These are phyloP conservation scores for Drosophila greeni DNA, from an alignment of 2,888 invertebrate genomes.

Conservation along the genomic window DNA sequence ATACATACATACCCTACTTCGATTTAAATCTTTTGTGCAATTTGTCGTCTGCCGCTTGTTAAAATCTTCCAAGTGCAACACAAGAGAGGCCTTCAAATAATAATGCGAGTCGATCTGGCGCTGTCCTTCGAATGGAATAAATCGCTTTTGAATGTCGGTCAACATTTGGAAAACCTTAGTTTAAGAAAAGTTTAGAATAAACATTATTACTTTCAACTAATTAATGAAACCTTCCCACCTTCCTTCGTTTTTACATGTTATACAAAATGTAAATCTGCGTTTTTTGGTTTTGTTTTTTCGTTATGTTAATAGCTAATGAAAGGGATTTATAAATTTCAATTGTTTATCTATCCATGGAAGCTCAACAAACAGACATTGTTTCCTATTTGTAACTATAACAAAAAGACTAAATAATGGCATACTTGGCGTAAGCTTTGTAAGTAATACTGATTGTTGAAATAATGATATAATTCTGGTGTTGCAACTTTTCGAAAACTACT, in stretches of 20 bases:
- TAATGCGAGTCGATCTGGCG: slow-evolving; percentile 2
- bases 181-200: background rate
- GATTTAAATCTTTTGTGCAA: slow-evolving; percentile 37
- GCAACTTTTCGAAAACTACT: background rate
- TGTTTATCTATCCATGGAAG: slow-evolving; percentile 33
- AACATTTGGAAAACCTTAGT: background rate
- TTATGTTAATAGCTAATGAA: slow-evolving; percentile 18
- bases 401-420: background rate
- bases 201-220: background rate
- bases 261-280: slow-evolving; percentile 5
- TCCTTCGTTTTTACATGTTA: slow-evolving; percentile 8
- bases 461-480: slow-evolving; percentile 6
- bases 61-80: slow-evolving; percentile 11
- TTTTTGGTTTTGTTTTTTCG: background rate
- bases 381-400: background rate
- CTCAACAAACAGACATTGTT: slow-evolving; percentile 29
- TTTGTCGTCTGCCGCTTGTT: background rate
- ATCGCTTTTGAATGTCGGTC: background rate
- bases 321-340: slow-evolving; percentile 23
- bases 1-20: slow-evolving; percentile 14
- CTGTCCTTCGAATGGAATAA: background rate
- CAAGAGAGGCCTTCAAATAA: slow-evolving; percentile 6
- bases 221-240: slow-evolving; percentile 20
- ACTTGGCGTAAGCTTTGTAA: slow-evolving; percentile 8
- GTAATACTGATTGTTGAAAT: slow-evolving; percentile 23